These are phyloP conservation scores for Nycteola revayana DNA, from an alignment of 2,888 invertebrate genomes.

Conservation along the genomic window DNA sequence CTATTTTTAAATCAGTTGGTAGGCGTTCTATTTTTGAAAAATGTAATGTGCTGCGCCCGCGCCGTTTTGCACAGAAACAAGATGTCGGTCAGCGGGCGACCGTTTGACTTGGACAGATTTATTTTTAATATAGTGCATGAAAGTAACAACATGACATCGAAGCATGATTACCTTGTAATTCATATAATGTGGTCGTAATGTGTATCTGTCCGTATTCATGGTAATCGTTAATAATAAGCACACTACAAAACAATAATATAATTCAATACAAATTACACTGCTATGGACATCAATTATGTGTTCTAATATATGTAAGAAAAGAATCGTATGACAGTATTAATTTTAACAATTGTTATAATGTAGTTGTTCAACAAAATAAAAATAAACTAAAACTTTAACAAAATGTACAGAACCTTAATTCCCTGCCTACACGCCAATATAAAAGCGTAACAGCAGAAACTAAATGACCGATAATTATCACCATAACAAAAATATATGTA, in stretches of 20 bases:
- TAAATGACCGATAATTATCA: constrained; percentile 48
- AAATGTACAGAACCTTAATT: constrained; percentile 51
- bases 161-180: constrained; percentile 62
- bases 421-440: constrained; percentile 47
- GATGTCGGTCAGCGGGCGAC: constrained; percentile 69
- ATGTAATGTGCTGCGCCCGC: constrained; percentile 67
- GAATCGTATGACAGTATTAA: constrained; percentile 47
- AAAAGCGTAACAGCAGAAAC: constrained; percentile 47
- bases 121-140: constrained; percentile 61
- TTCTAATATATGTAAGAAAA: constrained; percentile 18
- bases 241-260: constrained; percentile 42
- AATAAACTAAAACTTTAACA: constrained; percentile 61
- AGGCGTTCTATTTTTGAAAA: constrained; percentile 70
- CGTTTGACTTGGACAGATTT: constrained; percentile 47
- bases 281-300: constrained; percentile 23
- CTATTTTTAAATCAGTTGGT: constrained; percentile 66
- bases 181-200: constrained; percentile 44
- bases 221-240: constrained; percentile 47
- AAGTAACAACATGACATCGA: constrained; percentile 51
- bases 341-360: constrained; percentile 56
- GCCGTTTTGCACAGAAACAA: constrained; percentile 59
- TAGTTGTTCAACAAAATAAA: constrained; percentile 42
- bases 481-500: constrained; percentile 66
- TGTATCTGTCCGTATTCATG: constrained; percentile 45
- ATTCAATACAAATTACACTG: constrained; percentile 36